Percentiles rank a stretch among this genome's conserved stretches.
These are phyloP conservation scores for Staurois parvus DNA, from an alignment of 2,797 vertebrate genomes.

Conservation along the genomic window DNA sequence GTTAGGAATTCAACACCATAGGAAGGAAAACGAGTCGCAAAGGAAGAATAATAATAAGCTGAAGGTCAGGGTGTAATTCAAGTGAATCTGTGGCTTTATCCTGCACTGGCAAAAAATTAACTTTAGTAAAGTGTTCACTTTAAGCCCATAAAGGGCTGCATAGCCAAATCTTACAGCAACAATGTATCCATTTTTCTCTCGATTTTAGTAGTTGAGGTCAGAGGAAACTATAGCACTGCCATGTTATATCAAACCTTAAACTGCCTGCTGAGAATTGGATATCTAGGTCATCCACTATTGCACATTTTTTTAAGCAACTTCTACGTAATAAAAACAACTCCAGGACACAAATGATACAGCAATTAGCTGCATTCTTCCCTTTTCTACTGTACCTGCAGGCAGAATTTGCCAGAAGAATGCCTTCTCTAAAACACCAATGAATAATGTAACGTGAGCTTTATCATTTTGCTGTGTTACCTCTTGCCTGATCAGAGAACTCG, in stretches of 20 bases:
- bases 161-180: not conserved
- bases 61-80: too few species aligned
- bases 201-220: not conserved
- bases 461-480: not conserved
- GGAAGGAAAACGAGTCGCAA: too few species aligned
- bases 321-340: not conserved
- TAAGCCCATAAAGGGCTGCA: too few species aligned
- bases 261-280: not conserved
- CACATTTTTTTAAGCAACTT: not conserved
- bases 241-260: not conserved
- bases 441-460: constrained; percentile 12
- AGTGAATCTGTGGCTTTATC: too few species aligned
- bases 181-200: not conserved
- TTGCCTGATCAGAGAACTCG: constrained; percentile 6
- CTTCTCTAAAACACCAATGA: constrained; percentile 2
- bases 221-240: not conserved
- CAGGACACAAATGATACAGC: not conserved
- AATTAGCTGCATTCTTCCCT: not conserved
- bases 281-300: not conserved
- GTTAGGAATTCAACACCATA: too few species aligned
- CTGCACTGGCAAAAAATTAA: too few species aligned
- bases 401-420: not conserved
- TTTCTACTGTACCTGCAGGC: not conserved
- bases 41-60: too few species aligned
- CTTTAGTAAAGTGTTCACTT: too few species aligned